Percentiles rank a stretch among this genome's conserved stretches.
Evolutionary conservation across 2,113 vertebrate species (phyloP).

Genomic region (Microtus oregoni): DNA sequence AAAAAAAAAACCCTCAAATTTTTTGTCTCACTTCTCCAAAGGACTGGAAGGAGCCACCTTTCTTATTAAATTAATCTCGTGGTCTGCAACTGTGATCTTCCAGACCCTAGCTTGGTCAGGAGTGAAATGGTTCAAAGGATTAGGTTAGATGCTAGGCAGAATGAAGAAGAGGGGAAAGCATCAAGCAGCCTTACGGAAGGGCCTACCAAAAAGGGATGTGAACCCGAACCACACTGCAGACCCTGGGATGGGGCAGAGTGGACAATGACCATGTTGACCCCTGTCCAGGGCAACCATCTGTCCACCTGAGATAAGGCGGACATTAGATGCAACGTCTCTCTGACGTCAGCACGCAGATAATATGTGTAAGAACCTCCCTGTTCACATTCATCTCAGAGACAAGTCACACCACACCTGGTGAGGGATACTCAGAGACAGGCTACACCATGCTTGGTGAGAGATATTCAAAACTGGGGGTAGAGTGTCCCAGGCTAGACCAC

Average conservation of each 20-base stretch:
- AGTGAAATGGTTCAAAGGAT: background rate
- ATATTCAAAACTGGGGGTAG: background rate
- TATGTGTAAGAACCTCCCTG: background rate
- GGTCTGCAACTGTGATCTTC: background rate
- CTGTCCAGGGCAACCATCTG: no score
- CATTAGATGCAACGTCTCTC: background rate
- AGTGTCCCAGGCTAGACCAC: background rate
- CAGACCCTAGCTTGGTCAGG: background rate
- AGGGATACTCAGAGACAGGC: background rate
- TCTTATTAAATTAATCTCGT: background rate
- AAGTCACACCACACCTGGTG: no score
- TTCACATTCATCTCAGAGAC: background rate
- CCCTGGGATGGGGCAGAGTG: no score
- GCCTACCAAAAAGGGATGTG: background rate
- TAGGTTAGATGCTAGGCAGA: background rate
- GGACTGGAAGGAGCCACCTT: background rate
- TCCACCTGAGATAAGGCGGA: accelerated
- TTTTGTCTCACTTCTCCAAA: conserved; percentile 14
- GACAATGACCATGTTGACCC: background rate
- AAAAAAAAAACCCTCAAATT: background rate
- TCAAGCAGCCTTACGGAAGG: background rate
- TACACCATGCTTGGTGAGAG: no score
- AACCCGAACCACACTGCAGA: accelerated
- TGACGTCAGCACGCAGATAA: background rate
- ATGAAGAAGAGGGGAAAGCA: background rate